Conservation (phyloP, 2,888 invertebrate species). For the Tethea ocularis region DNA sequence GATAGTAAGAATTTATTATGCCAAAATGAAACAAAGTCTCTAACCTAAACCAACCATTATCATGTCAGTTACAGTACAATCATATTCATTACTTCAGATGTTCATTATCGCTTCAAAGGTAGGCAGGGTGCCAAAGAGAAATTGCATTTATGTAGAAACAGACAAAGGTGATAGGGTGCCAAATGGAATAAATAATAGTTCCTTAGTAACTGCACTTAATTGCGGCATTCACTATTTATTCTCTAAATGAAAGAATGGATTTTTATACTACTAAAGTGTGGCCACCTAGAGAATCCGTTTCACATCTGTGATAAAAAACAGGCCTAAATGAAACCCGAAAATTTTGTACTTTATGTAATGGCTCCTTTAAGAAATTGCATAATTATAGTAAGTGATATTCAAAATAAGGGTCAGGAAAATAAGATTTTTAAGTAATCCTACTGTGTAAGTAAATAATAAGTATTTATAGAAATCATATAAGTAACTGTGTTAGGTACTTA, state of each 20-base stretch:
- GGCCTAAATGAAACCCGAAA: too few relatives aligned
- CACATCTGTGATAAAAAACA: too few relatives aligned
- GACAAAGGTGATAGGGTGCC: slow-evolving; percentile 19
- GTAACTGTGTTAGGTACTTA: too few relatives aligned
- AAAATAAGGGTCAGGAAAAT: too few relatives aligned
- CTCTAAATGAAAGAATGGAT: not conserved
- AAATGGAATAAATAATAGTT: slow-evolving; percentile 22
- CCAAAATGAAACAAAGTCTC: not conserved
- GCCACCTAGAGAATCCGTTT: too few relatives aligned
- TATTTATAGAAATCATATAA: too few relatives aligned
- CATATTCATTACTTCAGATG: slow-evolving; percentile 29
- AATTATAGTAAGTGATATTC: too few relatives aligned
- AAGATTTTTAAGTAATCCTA: too few relatives aligned
- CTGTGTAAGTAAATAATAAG: too few relatives aligned
- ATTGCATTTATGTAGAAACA: slow-evolving; percentile 27
- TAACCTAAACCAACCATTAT: not conserved
- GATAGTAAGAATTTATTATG: not conserved
- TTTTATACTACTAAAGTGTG: not conserved
- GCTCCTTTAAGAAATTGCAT: too few relatives aligned
- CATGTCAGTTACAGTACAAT: not conserved
- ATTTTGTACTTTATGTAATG: too few relatives aligned
- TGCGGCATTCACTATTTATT: not conserved
- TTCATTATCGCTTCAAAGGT: slow-evolving; percentile 23
- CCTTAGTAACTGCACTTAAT: not conserved
- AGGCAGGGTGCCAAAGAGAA: slow-evolving; percentile 31